These are phyloP conservation scores for Forbesichthys agassizii DNA, from an alignment of 2,113 vertebrate species.

Conservation along the genomic window DNA sequence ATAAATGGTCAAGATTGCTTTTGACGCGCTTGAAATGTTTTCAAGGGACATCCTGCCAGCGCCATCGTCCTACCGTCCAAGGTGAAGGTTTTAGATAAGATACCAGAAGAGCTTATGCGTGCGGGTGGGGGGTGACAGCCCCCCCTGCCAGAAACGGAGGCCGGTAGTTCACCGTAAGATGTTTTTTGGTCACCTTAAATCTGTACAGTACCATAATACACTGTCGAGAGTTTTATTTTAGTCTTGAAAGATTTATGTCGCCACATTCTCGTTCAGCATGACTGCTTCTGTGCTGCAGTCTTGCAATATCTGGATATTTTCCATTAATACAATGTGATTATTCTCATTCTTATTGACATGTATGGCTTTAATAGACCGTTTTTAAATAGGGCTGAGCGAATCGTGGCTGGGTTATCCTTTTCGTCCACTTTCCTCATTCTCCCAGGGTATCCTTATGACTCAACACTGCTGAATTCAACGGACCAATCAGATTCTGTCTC, in stretches of 20 bases:
- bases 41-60: slow-evolving; percentile 19
- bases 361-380: not conserved
- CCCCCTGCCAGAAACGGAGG: slow-evolving; percentile 4
- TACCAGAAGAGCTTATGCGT: not conserved
- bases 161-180: too few species aligned
- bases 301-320: not conserved
- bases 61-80: slow-evolving; percentile 5
- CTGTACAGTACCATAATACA: too few species aligned
- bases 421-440: slow-evolving; percentile 25
- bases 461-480: slow-evolving; percentile 70
- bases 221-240: not conserved
- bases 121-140: too few species aligned
- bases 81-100: slow-evolving; percentile 25
- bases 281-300: too few species aligned
- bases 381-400: slow-evolving; percentile 10
- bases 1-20: slow-evolving; percentile 4
- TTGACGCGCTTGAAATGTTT: slow-evolving; percentile 19
- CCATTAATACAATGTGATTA: not conserved
- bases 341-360: not conserved
- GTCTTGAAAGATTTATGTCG: not conserved
- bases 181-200: too few species aligned
- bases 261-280: too few species aligned
- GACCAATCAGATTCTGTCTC: slow-evolving; percentile 62
- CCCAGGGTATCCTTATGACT: slow-evolving; percentile 62
- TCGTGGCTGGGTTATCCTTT: slow-evolving; percentile 22